These are phyloP conservation scores for Paramisgurnus dabryanus DNA, from an alignment of 2,113 vertebrate genomes.

Conservation along the genomic window DNA sequence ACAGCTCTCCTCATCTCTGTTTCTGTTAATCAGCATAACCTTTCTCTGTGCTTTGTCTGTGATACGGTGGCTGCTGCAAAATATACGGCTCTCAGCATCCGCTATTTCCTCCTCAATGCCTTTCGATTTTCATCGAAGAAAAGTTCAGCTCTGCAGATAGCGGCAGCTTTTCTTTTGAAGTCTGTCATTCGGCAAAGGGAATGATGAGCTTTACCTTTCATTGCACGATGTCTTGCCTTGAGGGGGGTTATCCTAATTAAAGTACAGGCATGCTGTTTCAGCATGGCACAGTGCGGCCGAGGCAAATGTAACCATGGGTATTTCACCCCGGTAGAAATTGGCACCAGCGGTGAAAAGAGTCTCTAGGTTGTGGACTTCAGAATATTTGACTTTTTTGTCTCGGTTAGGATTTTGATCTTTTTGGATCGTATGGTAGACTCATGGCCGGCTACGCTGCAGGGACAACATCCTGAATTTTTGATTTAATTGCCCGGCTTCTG, in stretches of 20 bases:
- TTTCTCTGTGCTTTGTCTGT: constrained; percentile 32
- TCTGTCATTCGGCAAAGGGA: constrained; percentile 62
- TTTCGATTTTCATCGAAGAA: constrained; percentile 36
- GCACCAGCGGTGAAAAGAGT: constrained; percentile 50
- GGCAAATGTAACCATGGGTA: constrained; percentile 54
- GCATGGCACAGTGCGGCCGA: constrained; percentile 36
- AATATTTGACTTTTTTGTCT: constrained; percentile 34
- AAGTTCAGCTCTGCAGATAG: constrained; percentile 63
- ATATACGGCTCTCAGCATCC: constrained; percentile 43
- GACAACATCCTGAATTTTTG: constrained; percentile 44
- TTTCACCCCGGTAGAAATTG: constrained; percentile 59
- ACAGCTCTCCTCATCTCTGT: constrained; percentile 25
- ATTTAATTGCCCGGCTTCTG: constrained; percentile 42
- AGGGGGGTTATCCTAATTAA: constrained; percentile 46
- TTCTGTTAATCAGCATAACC: constrained; percentile 39
- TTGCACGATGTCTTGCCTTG: constrained; percentile 54
- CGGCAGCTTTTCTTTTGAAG: constrained; percentile 67
- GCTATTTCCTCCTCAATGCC: constrained; percentile 42
- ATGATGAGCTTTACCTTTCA: constrained; percentile 63
- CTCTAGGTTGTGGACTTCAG: constrained; percentile 1
- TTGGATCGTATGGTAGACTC: constrained; percentile 26
- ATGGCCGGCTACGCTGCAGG: constrained; percentile 27
- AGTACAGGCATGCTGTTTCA: constrained; percentile 23
- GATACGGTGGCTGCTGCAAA: constrained; percentile 16
- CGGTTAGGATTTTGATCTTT: constrained; percentile 62